Evolutionary conservation across 2,888 invertebrate species (phyloP).

Genomic region (Acrobasis repandana): DNA sequence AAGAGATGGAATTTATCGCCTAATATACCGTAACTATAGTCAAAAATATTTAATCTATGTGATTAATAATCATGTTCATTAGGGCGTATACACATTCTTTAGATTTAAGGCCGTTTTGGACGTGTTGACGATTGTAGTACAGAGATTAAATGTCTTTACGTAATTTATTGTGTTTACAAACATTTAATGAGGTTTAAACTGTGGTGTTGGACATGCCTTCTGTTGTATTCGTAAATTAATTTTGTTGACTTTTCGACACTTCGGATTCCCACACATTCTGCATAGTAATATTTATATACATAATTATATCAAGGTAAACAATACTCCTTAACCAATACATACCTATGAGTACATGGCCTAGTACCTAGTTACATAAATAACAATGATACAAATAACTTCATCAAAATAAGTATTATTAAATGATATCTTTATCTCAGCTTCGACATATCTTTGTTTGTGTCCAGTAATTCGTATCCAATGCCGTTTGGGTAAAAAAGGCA

Average conservation of each 20-base stretch:
- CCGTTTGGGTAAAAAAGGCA: no score
- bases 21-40: constrained; percentile 7
- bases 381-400: no score
- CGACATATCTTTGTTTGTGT: no score
- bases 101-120: background rate
- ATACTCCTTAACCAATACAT: no score
- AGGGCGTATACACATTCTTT: constrained; percentile 11
- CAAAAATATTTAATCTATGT: constrained; percentile 10
- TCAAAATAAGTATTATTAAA: no score
- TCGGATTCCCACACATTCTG: background rate
- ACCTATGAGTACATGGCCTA: no score
- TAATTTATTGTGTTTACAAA: constrained; percentile 19
- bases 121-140: constrained; percentile 18
- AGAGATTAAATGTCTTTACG: constrained; percentile 19
- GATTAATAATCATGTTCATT: constrained; percentile 19
- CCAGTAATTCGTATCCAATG: no score
- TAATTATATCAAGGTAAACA: no score
- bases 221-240: constrained; percentile 3
- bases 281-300: background rate
- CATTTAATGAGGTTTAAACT: constrained; percentile 15
- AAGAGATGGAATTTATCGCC: background rate
- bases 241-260: background rate
- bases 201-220: constrained; percentile 13
- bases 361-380: no score
- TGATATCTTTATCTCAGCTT: no score